phyloP scores from a whole-genome alignment of 30 jellyfish, hydroid and myxozoan species.

The Aurelia coerulea region DNA sequence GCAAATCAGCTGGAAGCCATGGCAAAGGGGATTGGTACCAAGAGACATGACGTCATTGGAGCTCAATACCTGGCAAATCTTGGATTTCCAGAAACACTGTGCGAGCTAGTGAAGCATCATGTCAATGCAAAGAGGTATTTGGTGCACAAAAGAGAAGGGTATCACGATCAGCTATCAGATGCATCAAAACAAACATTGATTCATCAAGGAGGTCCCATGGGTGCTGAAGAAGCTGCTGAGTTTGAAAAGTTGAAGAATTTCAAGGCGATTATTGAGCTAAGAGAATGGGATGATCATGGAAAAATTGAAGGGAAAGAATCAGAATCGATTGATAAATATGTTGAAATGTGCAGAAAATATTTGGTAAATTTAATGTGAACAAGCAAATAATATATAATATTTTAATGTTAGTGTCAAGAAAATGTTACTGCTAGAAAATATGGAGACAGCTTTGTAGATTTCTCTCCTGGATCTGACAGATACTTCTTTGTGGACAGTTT shows the following conservation, averaged over 20 bases:
- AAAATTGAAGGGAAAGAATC: constrained; percentile 37
- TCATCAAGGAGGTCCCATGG: constrained; percentile 82
- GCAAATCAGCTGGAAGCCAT: constrained; percentile 52
- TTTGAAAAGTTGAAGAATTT: constrained; percentile 64
- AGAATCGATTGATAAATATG: constrained; percentile 50
- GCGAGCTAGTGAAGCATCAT: constrained; percentile 75
- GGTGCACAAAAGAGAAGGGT: constrained; percentile 44
- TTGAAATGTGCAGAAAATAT: constrained; percentile 51
- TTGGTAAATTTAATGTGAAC: not conserved
- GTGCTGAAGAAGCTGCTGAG: constrained; percentile 58
- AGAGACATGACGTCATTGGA: constrained; percentile 71
- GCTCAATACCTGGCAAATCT: constrained; percentile 52
- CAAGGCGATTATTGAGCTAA: constrained; percentile 47
- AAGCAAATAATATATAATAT: too few species aligned
- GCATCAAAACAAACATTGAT: constrained; percentile 68
- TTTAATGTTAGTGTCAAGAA: too few species aligned
- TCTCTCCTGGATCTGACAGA: too few species aligned
- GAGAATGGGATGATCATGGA: constrained; percentile 84
- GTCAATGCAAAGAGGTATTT: constrained; percentile 71
- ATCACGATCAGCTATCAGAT: constrained; percentile 54
- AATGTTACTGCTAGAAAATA: too few species aligned
- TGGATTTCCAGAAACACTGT: constrained; percentile 64
- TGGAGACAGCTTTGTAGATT: too few species aligned
- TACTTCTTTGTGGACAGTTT: too few species aligned
- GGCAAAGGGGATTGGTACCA: constrained; percentile 74